Conservation (phyloP, 35 echinoderm and acorn worm genomes). For the Lytechinus pictus region DNA sequence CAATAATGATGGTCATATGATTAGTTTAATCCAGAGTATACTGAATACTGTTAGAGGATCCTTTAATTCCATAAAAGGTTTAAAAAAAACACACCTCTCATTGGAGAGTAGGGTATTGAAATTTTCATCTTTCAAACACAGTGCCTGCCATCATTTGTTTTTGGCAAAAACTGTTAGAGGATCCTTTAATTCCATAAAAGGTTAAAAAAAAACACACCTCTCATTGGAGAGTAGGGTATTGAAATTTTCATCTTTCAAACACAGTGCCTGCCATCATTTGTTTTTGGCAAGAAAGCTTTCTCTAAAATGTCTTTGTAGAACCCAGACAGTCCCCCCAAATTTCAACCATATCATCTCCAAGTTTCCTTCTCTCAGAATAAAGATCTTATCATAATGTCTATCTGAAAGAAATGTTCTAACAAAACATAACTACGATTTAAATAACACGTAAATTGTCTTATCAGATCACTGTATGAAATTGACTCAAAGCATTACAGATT, state of each 20-base stretch:
- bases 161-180: background rate
- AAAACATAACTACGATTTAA: too few relatives aligned
- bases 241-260: background rate
- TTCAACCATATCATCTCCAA: too few relatives aligned
- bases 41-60: background rate
- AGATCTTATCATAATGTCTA: too few relatives aligned
- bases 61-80: background rate
- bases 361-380: too few relatives aligned
- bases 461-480: too few relatives aligned
- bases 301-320: too few relatives aligned
- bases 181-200: background rate
- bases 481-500: too few relatives aligned
- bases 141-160: background rate
- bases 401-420: too few relatives aligned
- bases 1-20: background rate
- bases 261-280: background rate
- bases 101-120: background rate
- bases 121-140: background rate
- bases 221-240: too few relatives aligned
- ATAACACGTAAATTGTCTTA: too few relatives aligned
- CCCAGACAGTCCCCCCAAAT: too few relatives aligned
- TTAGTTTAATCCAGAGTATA: background rate
- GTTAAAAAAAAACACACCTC: too few relatives aligned
- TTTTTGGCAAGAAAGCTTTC: background rate
- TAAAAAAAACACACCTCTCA: background rate